phyloP scores from a whole-genome alignment of 2,113 vertebrate species.

The Myotis davidii region DNA sequence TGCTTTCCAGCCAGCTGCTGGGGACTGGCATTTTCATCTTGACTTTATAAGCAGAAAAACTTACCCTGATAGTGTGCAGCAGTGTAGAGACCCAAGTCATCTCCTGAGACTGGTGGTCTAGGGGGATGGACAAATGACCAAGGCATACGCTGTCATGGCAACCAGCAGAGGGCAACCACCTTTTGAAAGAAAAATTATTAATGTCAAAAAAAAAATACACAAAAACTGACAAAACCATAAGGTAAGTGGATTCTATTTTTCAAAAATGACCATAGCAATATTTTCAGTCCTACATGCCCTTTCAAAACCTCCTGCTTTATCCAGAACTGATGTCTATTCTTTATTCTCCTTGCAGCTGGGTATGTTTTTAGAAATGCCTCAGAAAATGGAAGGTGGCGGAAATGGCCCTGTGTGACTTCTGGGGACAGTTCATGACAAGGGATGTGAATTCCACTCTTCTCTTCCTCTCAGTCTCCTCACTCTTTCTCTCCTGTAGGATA shows the following conservation, averaged over 20 bases:
- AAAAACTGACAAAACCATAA: neutral
- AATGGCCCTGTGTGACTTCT: fast-evolving
- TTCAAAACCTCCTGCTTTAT: neutral
- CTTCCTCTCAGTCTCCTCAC: neutral
- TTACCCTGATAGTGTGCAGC: too few species aligned
- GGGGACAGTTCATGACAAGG: neutral
- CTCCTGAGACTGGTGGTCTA: neutral
- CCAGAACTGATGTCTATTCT: neutral
- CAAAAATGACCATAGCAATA: neutral
- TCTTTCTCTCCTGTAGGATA: too few species aligned
- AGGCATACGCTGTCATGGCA: neutral
- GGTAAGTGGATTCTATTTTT: neutral
- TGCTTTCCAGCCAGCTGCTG: neutral
- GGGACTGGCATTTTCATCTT: neutral
- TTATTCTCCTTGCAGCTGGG: neutral
- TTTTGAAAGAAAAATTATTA: neutral
- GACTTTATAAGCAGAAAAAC: neutral
- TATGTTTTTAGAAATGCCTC: neutral
- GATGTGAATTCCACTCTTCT: neutral
- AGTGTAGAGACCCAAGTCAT: neutral
- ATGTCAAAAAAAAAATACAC: neutral
- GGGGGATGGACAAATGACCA: fast-evolving
- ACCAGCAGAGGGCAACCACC: neutral
- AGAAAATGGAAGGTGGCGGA: neutral
- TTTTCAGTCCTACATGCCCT: neutral